Evolutionary conservation across 1,140 invertebrate species (phyloP).

Genomic region (Arctopsyche grandis): DNA sequence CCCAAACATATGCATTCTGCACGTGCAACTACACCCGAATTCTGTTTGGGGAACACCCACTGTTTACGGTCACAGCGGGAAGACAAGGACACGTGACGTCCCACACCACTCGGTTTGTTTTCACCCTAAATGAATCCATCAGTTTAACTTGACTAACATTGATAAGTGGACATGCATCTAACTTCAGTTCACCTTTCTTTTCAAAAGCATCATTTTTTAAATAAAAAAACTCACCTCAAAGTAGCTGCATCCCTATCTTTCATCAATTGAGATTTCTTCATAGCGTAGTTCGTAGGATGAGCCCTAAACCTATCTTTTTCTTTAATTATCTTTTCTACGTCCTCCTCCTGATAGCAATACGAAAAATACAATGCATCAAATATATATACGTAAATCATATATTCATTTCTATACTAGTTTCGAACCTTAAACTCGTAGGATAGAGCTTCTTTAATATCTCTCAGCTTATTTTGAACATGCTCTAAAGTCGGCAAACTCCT

Average conservation of each 20-base stretch:
- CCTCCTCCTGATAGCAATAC: conserved; percentile 65
- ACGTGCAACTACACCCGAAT: no score
- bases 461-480: conserved; percentile 84
- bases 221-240: conserved; percentile 56
- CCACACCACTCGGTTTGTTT: no score
- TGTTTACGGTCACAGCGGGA: no score
- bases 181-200: no score
- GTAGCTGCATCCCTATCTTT: conserved; percentile 77
- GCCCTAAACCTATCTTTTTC: conserved; percentile 94
- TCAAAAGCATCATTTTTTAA: no score
- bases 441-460: conserved; percentile 88
- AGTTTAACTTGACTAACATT: no score
- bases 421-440: conserved; percentile 92
- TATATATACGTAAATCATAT: neutral
- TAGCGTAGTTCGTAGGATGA: conserved; percentile 95
- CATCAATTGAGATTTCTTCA: conserved; percentile 95
- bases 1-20: no score
- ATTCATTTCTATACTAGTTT: conserved; percentile 61
- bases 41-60: no score
- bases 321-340: conserved; percentile 84
- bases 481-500: conserved; percentile 86
- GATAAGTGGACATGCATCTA: no score
- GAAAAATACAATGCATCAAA: neutral
- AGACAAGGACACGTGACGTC: no score
- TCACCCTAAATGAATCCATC: no score